A percentile compares a stretch with the other conserved stretches of the same genome.
These are phyloP conservation scores for Potamarius usumacintae DNA, from an alignment of 2,113 vertebrate species.

Conservation along the genomic window DNA sequence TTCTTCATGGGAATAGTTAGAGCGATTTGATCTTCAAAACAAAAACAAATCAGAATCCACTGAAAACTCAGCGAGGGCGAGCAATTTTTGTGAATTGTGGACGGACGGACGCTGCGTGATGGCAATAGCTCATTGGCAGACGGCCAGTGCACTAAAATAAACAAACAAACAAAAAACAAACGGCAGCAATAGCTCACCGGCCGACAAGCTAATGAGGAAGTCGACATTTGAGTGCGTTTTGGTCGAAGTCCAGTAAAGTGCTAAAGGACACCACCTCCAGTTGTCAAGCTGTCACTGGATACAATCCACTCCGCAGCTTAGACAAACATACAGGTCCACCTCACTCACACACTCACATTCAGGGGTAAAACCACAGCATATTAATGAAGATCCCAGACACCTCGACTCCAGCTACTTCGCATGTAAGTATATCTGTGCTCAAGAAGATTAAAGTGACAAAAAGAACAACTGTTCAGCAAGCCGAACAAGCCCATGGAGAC, in stretches of 20 bases:
- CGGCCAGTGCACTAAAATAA: no score
- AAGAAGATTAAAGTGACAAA: slow-evolving; percentile 9
- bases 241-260: slow-evolving; percentile 23
- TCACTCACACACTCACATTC: neutral
- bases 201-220: neutral
- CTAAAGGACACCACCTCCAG: neutral
- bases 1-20: no score
- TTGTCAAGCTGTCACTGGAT: neutral
- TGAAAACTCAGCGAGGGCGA: no score
- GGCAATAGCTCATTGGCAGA: no score
- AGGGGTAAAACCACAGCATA: neutral
- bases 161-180: no score
- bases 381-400: slow-evolving; percentile 45
- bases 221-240: neutral
- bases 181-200: no score
- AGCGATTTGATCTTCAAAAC: no score
- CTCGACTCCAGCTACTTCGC: neutral
- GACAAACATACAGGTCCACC: neutral
- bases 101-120: no score
- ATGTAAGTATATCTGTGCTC: neutral
- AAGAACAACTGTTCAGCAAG: neutral
- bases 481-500: neutral
- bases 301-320: slow-evolving; percentile 11
- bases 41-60: no score
- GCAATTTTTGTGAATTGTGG: no score